Evolutionary conservation across 2,888 invertebrate genomes (phyloP).

Genomic region (Strigamia maritima): DNA sequence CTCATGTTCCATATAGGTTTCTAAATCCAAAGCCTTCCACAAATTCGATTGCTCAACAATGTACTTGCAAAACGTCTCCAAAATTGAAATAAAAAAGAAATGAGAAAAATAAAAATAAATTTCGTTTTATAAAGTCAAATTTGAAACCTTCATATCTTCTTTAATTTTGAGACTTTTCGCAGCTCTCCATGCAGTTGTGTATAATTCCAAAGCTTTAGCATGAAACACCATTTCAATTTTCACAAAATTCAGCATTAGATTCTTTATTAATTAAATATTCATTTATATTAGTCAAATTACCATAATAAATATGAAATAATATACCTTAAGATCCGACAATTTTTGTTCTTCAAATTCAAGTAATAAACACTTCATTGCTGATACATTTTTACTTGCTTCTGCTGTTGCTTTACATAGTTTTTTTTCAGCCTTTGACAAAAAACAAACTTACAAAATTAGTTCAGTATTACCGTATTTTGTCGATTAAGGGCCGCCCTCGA

Average conservation of each 20-base stretch:
- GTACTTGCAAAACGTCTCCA: background rate
- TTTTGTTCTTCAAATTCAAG: conserved; percentile 13
- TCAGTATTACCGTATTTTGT: too few relatives aligned
- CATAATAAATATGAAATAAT: background rate
- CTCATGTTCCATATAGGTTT: background rate
- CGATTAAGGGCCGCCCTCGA: too few relatives aligned
- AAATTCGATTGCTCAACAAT: background rate
- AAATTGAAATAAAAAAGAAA: background rate
- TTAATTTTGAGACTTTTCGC: background rate
- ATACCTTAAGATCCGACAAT: background rate
- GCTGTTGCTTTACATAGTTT: background rate
- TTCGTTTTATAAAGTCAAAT: background rate
- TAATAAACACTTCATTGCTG: background rate
- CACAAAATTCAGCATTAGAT: conserved; percentile 10
- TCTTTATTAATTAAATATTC: background rate
- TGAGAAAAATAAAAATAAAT: background rate
- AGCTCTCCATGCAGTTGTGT: background rate
- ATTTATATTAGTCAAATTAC: too few relatives aligned
- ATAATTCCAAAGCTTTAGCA: conserved; percentile 35
- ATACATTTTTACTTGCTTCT: background rate
- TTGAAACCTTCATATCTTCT: background rate
- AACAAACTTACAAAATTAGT: background rate
- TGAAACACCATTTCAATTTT: conserved; percentile 37
- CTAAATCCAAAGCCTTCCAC: background rate
- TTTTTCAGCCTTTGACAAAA: background rate